Base-by-base conservation (phyloP, 2,888 invertebrate species). In the Saturnia japonica region DNA sequence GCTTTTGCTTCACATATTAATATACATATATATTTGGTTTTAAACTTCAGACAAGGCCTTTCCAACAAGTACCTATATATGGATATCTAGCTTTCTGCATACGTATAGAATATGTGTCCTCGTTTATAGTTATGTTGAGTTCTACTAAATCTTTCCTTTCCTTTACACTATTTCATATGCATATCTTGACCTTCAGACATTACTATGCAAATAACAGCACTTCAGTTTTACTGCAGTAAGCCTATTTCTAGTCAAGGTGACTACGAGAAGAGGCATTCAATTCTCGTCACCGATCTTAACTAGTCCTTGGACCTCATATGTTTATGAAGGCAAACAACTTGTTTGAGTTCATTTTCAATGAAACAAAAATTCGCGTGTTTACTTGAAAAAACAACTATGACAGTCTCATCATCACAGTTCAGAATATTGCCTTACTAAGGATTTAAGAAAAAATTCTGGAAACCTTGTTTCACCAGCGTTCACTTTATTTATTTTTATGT, bases 21-120 rank as follows among this genome's bases (percentile, higher is more conserved):
- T n/a, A n/a, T n/a, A n/a, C n/a, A n/a, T n/a, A n/a, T n/a, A n/a
- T n/a, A n/a, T n/a, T n/a, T n/a, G n/a, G n/a, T n/a, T n/a, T n/a
- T 34, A 34, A 34, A 6, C 34, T 34, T 34, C 34, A 34, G 34
- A 6, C 6, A 34, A 34, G 2, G 34, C 3, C 6, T 34, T 34
- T 34, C 34, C 34, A 34, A 34, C 34, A 34, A 34, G n/a, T 34
- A 2, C 6, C 3, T 34, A 34, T 34, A 34, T 6, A 34, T 2
- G 34, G 34, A 34, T 34, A 2, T 45, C 43, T 69, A 54, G n/a
- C 68, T 70, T 70, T 8, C 11, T 54, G 22, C 9, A 54, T 54
- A 47, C 1, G 16, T 19, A 19, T 54, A n/a, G n/a, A 54, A 54
- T 22, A 19, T n/a, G 54, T 54, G 9, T 22, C 22, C 22, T 54